A percentile compares a stretch with the other conserved stretches of the same genome.
These are phyloP conservation scores for Takifugu ocellatus DNA, from an alignment of 2,797 vertebrate species.

Conservation along the genomic window DNA sequence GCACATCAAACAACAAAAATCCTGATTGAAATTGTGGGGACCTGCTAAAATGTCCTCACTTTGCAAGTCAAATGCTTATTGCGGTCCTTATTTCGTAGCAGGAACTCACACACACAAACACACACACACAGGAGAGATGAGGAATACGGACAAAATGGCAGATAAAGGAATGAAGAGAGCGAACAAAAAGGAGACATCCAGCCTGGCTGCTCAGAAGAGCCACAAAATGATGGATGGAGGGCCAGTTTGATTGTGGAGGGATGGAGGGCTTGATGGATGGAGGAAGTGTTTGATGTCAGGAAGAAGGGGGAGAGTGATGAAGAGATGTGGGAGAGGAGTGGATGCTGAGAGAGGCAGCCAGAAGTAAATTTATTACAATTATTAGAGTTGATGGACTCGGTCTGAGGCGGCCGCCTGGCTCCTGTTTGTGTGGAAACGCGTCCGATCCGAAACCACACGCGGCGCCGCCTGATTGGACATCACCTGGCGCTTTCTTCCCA, in stretches of 20 bases:
- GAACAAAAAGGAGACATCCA: neutral
- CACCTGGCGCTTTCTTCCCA: conserved; percentile 50
- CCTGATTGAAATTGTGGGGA: too few relatives aligned
- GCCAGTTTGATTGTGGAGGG: neutral
- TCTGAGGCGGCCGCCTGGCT: conserved; percentile 64
- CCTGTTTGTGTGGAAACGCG: conserved; percentile 36
- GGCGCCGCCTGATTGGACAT: conserved; percentile 28
- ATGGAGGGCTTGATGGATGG: conserved; percentile 19
- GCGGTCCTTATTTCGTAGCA: too few relatives aligned
- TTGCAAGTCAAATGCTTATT: too few relatives aligned
- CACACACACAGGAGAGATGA: neutral
- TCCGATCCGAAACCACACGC: conserved; percentile 7
- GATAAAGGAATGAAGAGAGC: neutral
- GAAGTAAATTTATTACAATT: conserved; percentile 71
- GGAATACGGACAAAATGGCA: neutral
- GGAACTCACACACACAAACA: too few relatives aligned
- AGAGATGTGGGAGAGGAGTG: conserved; percentile 44
- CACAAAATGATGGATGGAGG: conserved; percentile 34
- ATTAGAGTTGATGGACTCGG: conserved; percentile 73
- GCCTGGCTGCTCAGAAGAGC: conserved; percentile 24
- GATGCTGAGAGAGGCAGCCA: conserved; percentile 63
- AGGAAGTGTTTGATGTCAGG: conserved; percentile 34
- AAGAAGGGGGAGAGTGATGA: conserved; percentile 35
- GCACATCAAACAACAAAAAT: neutral
- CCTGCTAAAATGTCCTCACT: too few relatives aligned